Conservation (phyloP, 1,140 invertebrate species). For the Hylyphantes graminicola region DNA sequence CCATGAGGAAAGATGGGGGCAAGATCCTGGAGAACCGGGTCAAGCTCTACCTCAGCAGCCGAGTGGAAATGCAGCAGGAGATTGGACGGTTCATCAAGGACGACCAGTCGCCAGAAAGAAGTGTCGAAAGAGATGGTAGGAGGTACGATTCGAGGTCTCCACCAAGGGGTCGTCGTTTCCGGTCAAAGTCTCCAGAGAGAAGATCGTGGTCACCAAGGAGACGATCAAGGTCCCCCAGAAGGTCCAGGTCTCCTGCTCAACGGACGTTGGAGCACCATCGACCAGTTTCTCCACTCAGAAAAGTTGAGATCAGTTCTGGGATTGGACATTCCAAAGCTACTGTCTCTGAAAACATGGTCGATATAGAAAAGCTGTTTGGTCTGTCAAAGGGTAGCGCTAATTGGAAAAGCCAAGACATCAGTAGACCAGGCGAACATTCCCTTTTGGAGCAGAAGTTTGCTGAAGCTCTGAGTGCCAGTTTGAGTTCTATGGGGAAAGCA, state of each 20-base stretch:
- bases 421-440: no score
- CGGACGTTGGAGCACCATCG: background rate
- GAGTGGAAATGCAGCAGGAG: conserved; percentile 93
- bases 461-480: no score
- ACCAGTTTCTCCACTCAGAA: no score
- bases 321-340: no score
- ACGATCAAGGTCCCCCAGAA: no score
- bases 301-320: no score
- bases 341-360: no score
- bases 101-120: background rate
- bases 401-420: no score
- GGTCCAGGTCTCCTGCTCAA: background rate
- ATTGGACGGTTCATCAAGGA: conserved; percentile 67
- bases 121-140: background rate
- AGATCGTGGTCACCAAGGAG: background rate
- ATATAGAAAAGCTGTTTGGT: no score
- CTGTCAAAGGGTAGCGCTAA: no score
- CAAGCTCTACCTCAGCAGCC: conserved; percentile 89
- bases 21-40: conserved; percentile 90
- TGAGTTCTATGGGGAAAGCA: no score
- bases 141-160: conserved; percentile 13
- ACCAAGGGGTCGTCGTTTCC: background rate
- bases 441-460: no score
- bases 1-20: conserved; percentile 88
- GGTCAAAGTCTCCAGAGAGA: conserved; percentile 1